Evolutionary conservation across 1,140 invertebrate species (phyloP).

Genomic region (Drosophila nasuta): DNA sequence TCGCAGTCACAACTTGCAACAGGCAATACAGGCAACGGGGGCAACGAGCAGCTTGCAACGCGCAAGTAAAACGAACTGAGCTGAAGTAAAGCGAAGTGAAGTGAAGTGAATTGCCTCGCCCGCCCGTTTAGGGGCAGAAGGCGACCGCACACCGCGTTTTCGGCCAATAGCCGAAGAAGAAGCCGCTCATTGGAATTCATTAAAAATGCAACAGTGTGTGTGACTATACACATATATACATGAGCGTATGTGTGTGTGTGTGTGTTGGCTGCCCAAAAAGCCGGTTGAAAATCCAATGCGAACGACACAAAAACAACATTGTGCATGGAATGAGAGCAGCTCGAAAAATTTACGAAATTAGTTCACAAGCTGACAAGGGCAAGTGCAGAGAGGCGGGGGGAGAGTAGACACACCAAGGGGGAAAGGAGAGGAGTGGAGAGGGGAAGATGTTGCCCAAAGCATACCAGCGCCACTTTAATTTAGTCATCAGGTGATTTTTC

Average conservation of each 20-base stretch:
- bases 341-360: constrained; percentile 84
- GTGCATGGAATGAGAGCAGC: constrained; percentile 79
- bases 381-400: neutral
- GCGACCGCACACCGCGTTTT: constrained; percentile 82
- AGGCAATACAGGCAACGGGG: neutral
- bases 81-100: neutral
- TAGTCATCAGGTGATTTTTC: constrained; percentile 84
- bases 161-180: constrained; percentile 53
- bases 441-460: constrained; percentile 54
- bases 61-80: constrained; percentile 64
- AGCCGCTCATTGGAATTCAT: constrained; percentile 82
- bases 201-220: constrained; percentile 76
- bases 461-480: constrained; percentile 83
- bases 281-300: constrained; percentile 63
- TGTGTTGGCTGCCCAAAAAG: constrained; percentile 77
- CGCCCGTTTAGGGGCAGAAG: constrained; percentile 68
- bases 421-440: constrained; percentile 13
- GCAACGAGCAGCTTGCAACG: constrained; percentile 23
- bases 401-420: neutral
- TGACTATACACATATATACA: neutral
- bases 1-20: constrained; percentile 8
- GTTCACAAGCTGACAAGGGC: constrained; percentile 75
- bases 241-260: constrained; percentile 32
- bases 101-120: constrained; percentile 40
- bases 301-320: constrained; percentile 51